These are phyloP conservation scores for Acholoe squamosa DNA, from an alignment of 2,888 invertebrate genomes.

Conservation along the genomic window DNA sequence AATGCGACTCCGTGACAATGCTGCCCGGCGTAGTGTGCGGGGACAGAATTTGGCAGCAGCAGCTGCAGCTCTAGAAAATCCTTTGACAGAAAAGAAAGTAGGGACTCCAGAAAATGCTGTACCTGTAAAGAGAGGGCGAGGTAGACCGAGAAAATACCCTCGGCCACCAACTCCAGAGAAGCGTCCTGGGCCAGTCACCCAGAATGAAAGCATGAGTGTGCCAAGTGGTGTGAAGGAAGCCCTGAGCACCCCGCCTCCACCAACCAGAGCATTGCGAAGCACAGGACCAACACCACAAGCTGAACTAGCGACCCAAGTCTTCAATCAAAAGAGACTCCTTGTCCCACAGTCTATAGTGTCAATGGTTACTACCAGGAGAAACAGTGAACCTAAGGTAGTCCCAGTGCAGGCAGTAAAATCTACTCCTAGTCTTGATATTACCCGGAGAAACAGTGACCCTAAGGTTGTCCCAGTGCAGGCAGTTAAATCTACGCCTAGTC, in stretches of 20 bases:
- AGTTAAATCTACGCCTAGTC: too few species aligned
- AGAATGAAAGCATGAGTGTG: not conserved
- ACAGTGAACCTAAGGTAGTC: too few species aligned
- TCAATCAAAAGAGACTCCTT: too few species aligned
- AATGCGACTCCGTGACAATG: slow-evolving; percentile 37
- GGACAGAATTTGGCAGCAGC: slow-evolving; percentile 39
- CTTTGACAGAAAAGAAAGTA: not conserved
- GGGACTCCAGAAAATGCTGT: not conserved
- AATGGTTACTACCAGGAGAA: too few species aligned
- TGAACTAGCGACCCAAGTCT: too few species aligned
- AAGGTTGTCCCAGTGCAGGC: too few species aligned
- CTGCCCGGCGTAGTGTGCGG: slow-evolving; percentile 15
- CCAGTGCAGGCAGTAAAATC: too few species aligned
- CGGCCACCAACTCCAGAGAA: not conserved
- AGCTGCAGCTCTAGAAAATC: not conserved
- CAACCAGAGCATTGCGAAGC: not conserved
- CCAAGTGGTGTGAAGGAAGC: not conserved
- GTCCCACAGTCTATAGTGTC: too few species aligned
- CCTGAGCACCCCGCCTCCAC: not conserved
- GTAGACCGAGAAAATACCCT: slow-evolving; percentile 60
- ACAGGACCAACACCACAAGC: not conserved
- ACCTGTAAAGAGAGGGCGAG: slow-evolving; percentile 59
- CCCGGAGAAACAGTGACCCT: too few species aligned
- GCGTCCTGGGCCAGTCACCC: not conserved
- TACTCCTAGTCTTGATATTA: too few species aligned